phyloP scores from a whole-genome alignment of 1,140 invertebrate species.

The Euura saliciscinereae region DNA sequence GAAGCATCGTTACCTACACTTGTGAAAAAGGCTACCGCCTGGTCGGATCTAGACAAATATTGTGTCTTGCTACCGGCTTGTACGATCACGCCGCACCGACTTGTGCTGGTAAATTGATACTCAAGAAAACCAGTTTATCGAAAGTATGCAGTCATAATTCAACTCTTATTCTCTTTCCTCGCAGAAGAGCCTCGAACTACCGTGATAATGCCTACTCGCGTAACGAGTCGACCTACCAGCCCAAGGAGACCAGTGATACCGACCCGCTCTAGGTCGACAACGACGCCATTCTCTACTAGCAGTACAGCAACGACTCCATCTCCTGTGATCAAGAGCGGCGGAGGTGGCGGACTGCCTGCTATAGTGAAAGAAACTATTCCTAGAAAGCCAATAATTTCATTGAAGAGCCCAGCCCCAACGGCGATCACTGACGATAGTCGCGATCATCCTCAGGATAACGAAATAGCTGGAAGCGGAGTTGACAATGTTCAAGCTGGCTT shows the following conservation, averaged over 20 bases:
- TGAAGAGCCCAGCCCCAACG: slow-evolving; percentile 34
- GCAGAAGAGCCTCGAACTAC: slow-evolving; percentile 32
- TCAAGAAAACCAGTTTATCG: background rate
- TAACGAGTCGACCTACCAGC: slow-evolving; percentile 40
- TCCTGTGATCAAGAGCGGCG: slow-evolving; percentile 27
- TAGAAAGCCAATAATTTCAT: slow-evolving; percentile 45
- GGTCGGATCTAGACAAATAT: slow-evolving; percentile 70
- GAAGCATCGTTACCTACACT: slow-evolving; percentile 77
- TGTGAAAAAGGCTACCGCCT: slow-evolving; percentile 76
- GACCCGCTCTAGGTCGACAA: slow-evolving; percentile 41
- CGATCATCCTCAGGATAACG: slow-evolving; percentile 63
- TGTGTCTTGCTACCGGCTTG: slow-evolving; percentile 76
- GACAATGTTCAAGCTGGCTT: slow-evolving; percentile 59
- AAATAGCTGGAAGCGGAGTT: slow-evolving; percentile 63
- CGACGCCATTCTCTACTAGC: slow-evolving; percentile 45
- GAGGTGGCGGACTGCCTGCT: slow-evolving; percentile 44
- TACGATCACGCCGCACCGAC: slow-evolving; percentile 79
- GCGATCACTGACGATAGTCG: slow-evolving; percentile 34
- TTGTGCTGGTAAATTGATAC: slow-evolving; percentile 67
- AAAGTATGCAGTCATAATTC: slow-evolving; percentile 17
- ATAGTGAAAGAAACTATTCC: slow-evolving; percentile 47
- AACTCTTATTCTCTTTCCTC: slow-evolving; percentile 17
- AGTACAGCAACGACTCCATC: slow-evolving; percentile 37
- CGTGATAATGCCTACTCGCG: slow-evolving; percentile 24
- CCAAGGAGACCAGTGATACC: slow-evolving; percentile 46